Evolutionary conservation across 1,140 invertebrate species (phyloP).

Genomic region (Drosophila truncata): DNA sequence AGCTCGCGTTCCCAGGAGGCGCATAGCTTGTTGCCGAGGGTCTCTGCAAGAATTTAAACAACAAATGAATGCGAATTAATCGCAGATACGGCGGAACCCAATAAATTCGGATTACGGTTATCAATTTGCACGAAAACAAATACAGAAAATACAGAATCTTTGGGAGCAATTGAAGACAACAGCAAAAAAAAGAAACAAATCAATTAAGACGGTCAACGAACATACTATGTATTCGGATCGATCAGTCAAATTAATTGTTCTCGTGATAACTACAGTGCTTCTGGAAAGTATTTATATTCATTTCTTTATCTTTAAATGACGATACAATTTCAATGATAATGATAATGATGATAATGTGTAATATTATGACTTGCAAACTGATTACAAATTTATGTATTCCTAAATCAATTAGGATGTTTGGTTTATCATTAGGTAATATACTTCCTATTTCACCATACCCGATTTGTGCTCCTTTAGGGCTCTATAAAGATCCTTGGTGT

Average conservation of each 20-base stretch:
- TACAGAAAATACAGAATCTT: conserved; percentile 13
- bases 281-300: conserved; percentile 7
- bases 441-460: conserved; percentile 50
- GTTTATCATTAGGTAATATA: not conserved
- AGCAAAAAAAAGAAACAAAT: conserved; percentile 22
- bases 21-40: conserved; percentile 69
- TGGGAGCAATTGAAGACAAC: conserved; percentile 25
- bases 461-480: conserved; percentile 87
- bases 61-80: conserved; percentile 24
- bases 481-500: conserved; percentile 87
- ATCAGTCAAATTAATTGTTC: conserved; percentile 51
- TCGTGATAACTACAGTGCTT: conserved; percentile 32
- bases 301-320: conserved; percentile 1
- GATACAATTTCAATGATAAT: conserved; percentile 11
- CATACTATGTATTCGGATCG: conserved; percentile 54
- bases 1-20: conserved; percentile 71
- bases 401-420: not conserved
- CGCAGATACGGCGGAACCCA: conserved; percentile 5
- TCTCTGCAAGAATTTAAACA: conserved; percentile 54
- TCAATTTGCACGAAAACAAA: conserved; percentile 31
- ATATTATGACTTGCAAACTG: conserved; percentile 20
- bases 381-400: not conserved
- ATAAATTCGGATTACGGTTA: conserved; percentile 50
- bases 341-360: too few species aligned
- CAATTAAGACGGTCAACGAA: conserved; percentile 53